Base-by-base conservation (phyloP, 1,140 invertebrate species). In the Venustaconcha ellipsiformis region DNA sequence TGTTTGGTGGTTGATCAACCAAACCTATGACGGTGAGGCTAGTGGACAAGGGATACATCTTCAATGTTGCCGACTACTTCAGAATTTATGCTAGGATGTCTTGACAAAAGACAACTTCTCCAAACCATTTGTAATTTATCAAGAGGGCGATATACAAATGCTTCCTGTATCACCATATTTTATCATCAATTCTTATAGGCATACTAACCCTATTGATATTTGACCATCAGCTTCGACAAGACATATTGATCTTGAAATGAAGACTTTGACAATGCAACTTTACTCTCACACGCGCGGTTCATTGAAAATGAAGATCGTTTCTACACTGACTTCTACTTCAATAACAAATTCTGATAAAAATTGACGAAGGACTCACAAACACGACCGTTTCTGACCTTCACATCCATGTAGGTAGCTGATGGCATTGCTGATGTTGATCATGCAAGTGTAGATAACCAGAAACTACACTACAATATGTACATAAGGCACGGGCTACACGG, bases 381-480 rank as follows among this genome's bases (percentile, higher is more conserved):
- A 18, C 77, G 66, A 37, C 82, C 82, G 26, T 73, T 83, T 57
- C 76, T 70, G 13, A 76, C 74, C 8, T 67, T 83, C 26, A 68
- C 70, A 58, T 77, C 80, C 0, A 82, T 77, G 72, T 83, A 80
- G 82, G 69, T 80, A n/a, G 71, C 72, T 57, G 80, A 82, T 64
- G 82, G 82, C 18, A 78, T 80, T 63, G 60, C 76, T 1, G 82
- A 83, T 17, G 69, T 79, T 20, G 82, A 83, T 73, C 82, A 82
- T 48, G 68, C 82, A 4, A 82, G 76, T 73, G 64, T 76, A 14
- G 79, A 82, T 68, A 74, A 76, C 3, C 70, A 80, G 55, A 57
- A 67, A n/a, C 37, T 64, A 26, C 70, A 59, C 14, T 75, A 72
- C 23, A 72, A 79, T 15, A 30, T 76, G 57, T 65, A 69, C 6